phyloP scores from a whole-genome alignment of 2,113 vertebrate genomes.

The Xiphophorus couchianus region DNA sequence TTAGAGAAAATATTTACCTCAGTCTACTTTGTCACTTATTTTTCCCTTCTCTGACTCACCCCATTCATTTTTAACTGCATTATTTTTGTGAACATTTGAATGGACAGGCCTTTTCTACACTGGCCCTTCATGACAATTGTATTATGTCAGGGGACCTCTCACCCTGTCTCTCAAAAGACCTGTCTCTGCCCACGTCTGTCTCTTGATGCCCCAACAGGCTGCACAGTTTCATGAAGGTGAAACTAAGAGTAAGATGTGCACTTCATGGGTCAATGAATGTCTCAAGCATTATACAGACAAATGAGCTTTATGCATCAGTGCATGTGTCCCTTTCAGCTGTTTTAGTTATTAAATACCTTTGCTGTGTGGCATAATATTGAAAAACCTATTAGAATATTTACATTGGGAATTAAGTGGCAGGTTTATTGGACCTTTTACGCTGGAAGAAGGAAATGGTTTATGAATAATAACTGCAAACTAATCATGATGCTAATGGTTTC shows the following conservation, averaged over 20 bases:
- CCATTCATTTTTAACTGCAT: conserved; percentile 18
- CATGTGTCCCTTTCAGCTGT: conserved; percentile 20
- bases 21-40: conserved; percentile 11
- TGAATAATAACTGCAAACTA: neutral
- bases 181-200: conserved; percentile 31
- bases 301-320: conserved; percentile 37
- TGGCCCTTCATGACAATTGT: conserved; percentile 22
- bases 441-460: neutral
- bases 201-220: conserved; percentile 12
- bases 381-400: conserved; percentile 1
- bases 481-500: neutral
- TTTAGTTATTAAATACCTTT: conserved; percentile 36
- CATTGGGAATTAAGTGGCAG: neutral
- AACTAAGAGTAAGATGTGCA: conserved; percentile 27
- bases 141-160: conserved; percentile 40
- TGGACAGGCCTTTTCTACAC: conserved; percentile 24
- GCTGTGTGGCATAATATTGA: conserved; percentile 6
- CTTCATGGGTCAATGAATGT: conserved; percentile 35
- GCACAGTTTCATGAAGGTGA: conserved; percentile 22
- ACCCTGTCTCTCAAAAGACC: conserved; percentile 38
- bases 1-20: neutral
- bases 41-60: conserved; percentile 17
- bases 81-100: conserved; percentile 19
- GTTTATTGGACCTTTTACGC: neutral
- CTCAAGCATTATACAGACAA: conserved; percentile 27